phyloP scores from a whole-genome alignment of 53 echinoderm and acorn worm genomes.

The Hippasteria phrygiana region DNA sequence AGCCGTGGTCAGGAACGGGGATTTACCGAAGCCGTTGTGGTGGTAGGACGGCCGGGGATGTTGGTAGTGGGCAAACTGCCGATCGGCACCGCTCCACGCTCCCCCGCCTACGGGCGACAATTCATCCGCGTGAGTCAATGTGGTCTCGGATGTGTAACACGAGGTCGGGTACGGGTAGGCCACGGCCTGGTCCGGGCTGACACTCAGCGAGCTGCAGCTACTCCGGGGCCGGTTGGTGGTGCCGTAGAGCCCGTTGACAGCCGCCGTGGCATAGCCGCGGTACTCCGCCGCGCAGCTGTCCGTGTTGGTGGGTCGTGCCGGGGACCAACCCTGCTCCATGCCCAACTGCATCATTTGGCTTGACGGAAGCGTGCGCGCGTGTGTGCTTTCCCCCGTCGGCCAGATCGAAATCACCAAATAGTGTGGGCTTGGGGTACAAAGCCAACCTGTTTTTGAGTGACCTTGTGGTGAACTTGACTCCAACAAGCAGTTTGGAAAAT shows the following conservation, averaged over 20 bases:
- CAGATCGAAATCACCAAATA: not conserved
- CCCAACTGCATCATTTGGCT: conserved; percentile 85
- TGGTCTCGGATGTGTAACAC: conserved; percentile 48
- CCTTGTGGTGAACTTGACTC: too few species aligned
- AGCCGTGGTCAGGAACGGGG: conserved; percentile 59
- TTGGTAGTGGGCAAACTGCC: conserved; percentile 67
- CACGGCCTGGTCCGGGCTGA: conserved; percentile 70
- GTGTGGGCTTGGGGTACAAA: too few species aligned
- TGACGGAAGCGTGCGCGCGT: not conserved
- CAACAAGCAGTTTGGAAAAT: not conserved
- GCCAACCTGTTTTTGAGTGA: too few species aligned
- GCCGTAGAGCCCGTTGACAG: conserved; percentile 85
- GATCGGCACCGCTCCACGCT: conserved; percentile 65
- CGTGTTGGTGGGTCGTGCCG: conserved; percentile 68
- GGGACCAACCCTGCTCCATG: conserved; percentile 87
- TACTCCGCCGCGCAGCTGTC: conserved; percentile 93
- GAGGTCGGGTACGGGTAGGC: conserved; percentile 58
- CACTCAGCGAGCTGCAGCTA: conserved; percentile 71
- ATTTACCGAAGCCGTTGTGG: conserved; percentile 76
- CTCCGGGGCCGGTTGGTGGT: conserved; percentile 49
- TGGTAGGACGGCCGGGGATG: conserved; percentile 72
- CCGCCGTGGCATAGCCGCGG: conserved; percentile 77
- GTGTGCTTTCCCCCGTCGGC: not conserved
- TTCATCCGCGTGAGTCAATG: conserved; percentile 55
- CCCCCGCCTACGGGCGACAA: conserved; percentile 67